Percentiles rank a stretch among this genome's conserved stretches.
Evolutionary conservation across 1,140 invertebrate genomes (phyloP).

Genomic region (Sarcophaga bullata): DNA sequence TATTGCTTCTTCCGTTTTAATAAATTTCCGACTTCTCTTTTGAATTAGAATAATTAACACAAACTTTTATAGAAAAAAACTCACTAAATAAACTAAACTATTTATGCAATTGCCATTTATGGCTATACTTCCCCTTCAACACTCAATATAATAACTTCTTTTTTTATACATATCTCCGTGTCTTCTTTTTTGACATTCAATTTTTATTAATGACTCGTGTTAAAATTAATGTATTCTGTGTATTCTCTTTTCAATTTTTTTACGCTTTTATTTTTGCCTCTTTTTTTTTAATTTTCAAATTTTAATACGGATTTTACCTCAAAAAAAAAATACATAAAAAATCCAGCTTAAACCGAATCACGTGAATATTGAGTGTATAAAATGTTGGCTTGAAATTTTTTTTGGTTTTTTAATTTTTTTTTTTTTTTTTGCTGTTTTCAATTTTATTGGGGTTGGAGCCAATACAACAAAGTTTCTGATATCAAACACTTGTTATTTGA

Average conservation of each 20-base stretch:
- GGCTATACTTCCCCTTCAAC: neutral
- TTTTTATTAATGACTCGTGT: conserved; percentile 3
- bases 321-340: neutral
- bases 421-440: neutral
- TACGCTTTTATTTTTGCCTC: too few relatives aligned
- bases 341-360: conserved; percentile 15
- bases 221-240: conserved; percentile 17
- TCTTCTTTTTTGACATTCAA: conserved; percentile 6
- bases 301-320: neutral
- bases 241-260: neutral
- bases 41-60: too few relatives aligned
- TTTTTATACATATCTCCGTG: neutral
- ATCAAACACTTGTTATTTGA: conserved; percentile 15
- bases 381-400: neutral
- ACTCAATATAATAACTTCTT: neutral
- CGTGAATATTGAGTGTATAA: conserved; percentile 23
- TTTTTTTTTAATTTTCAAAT: too few relatives aligned
- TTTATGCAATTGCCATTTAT: neutral
- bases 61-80: too few relatives aligned
- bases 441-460: neutral
- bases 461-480: neutral
- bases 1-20: too few relatives aligned
- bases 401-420: neutral
- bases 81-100: too few relatives aligned
- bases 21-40: too few relatives aligned